Evolutionary conservation across 2,888 invertebrate genomes (phyloP), one percentile per base, ranked within the genome.

Genomic region (Caenorhabditis japonica): DNA sequence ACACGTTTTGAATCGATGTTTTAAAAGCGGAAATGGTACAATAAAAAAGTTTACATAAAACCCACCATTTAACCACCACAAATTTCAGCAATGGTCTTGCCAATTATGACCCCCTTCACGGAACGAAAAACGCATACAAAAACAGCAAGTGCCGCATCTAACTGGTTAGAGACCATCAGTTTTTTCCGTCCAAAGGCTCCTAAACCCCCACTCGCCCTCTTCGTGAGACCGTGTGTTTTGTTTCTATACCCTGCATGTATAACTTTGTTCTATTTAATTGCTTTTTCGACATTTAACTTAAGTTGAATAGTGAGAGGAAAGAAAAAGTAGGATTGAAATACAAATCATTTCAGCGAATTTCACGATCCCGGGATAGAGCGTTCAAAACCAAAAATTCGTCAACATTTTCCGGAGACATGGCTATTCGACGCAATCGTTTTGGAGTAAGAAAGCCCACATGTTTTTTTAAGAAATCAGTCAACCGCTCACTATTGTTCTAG

Each of bases 351-450:
- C 64, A 72, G 72, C 10, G 72, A 72, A 23, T 49, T 64, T 38
- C 52, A 70, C 38, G 74, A 71, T 17, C 58, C 71, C 1, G 66
- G 60, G 41, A 12, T 59, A 8, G 46, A 34, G 13, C 33, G 19
- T 38, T 46, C 47, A 23, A 60, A 44, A 15, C 43, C 56, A 12
- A 59, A 56, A 34, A 27, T 78, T 10, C 47, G 79, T 5, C 61
- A 75, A 41, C 71, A 77, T 51, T 85, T 85, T 51, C 84, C 83
- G 7, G 85, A 85, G 70, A 84, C 84, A 3, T 85, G 85, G 85
- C 75, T 84, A n/a, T 85, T 85, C 41, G 82, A 85, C 41, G 77
- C 83, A 27, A 71, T 76, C 44, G 39, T 58, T 17, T 59, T 85
- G 10, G 78, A 72, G 84, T 85, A 21, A 59, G 72, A 41, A 25